Percentiles rank a stretch among this genome's conserved stretches.
These are phyloP conservation scores for Mirza zaza DNA, from an alignment of 2,113 vertebrate species.

Conservation along the genomic window DNA sequence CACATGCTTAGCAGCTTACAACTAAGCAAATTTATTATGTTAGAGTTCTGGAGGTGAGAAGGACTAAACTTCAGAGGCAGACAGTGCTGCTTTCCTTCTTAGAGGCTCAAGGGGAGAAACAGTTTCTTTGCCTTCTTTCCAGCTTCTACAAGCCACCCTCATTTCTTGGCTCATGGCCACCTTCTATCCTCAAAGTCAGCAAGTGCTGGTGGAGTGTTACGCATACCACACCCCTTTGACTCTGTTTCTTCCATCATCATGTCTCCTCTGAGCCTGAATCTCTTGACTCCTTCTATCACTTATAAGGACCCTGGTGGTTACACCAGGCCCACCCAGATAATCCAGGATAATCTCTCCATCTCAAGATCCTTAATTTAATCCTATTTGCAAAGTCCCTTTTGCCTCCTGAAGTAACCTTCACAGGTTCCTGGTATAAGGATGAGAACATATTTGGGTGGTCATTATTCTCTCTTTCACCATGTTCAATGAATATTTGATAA, in stretches of 20 bases:
- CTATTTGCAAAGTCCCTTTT: neutral
- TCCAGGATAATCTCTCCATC: neutral
- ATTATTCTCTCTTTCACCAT: neutral
- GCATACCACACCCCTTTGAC: neutral
- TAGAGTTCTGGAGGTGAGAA: neutral
- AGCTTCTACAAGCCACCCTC: neutral
- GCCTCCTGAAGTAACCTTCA: neutral
- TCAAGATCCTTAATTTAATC: neutral
- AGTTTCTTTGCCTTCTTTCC: neutral
- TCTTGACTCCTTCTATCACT: neutral
- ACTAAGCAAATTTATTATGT: neutral
- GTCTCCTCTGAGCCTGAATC: neutral
- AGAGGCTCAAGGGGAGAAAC: neutral
- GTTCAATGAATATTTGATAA: neutral
- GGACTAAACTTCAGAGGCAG: neutral
- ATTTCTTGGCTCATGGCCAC: neutral
- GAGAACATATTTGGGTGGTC: neutral
- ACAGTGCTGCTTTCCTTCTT: neutral
- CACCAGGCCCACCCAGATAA: neutral
- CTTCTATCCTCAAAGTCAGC: neutral
- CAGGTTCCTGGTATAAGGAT: neutral
- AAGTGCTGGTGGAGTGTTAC: neutral
- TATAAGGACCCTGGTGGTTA: neutral
- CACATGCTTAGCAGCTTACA: neutral
- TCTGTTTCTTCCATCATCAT: neutral